These are phyloP conservation scores for Calidris pugnax DNA, from an alignment of 2,113 vertebrate genomes.

Conservation along the genomic window DNA sequence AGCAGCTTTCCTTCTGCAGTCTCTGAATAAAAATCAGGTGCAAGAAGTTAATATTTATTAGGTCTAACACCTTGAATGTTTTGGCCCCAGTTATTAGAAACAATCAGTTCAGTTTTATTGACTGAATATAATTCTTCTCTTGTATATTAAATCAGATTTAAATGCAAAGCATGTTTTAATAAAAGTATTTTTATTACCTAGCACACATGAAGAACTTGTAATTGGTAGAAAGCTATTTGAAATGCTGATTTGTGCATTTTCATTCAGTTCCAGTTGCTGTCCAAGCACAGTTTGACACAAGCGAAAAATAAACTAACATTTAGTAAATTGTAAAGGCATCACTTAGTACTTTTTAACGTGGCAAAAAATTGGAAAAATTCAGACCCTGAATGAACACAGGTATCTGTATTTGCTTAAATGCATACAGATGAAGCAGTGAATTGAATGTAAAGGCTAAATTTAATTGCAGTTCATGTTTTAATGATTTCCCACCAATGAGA, in stretches of 20 bases:
- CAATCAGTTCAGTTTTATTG: not conserved
- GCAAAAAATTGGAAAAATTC: not conserved
- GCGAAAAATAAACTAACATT: not conserved
- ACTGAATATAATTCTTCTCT: not conserved
- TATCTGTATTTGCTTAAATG: not conserved
- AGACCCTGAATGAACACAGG: not conserved
- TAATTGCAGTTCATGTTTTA: not conserved
- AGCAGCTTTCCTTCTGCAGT: not conserved
- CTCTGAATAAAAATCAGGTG: not conserved
- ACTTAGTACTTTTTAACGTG: not conserved
- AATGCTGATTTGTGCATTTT: slow-evolving; percentile 26
- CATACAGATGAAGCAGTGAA: not conserved
- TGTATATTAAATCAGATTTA: not conserved
- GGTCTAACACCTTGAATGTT: not conserved
- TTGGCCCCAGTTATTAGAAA: not conserved
- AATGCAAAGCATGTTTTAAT: slow-evolving; percentile 13
- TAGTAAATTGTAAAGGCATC: not conserved
- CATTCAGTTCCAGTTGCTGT: not conserved
- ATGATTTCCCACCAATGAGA: not conserved
- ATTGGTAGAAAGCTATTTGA: not conserved
- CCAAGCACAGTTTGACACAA: not conserved
- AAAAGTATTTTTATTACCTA: not conserved
- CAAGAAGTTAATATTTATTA: not conserved
- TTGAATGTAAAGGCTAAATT: not conserved
- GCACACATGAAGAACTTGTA: not conserved